Evolutionary conservation across 2,113 vertebrate genomes (phyloP), one percentile per base, ranked within the genome.

Genomic region (Maccullochella peelii): DNA sequence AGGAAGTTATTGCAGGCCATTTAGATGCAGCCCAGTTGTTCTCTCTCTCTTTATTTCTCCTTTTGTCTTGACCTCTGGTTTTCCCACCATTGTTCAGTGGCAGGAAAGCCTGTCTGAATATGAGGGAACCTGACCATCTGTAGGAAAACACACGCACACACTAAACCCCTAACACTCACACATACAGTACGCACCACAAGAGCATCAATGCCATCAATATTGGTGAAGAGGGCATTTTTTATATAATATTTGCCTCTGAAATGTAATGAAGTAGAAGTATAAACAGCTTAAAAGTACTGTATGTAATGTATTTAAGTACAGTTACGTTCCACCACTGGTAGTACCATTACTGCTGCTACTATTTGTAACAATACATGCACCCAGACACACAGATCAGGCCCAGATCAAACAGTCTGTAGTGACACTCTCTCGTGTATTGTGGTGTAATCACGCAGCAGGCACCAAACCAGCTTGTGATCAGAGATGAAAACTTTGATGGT

Each of bases 51-150:
- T 91, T 91, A 88, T 89, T 94, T 92, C 80, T 83, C 69, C 89
- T 89, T 90, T 91, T 93, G 85, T 93, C 91, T 90, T 91, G 90
- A 92, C 89, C 93, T 90, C 87, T 93, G 92, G 49, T 83, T 92
- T 96, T 96, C 95, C 95, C 95, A 95, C 93, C 55, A 96, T 96
- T 95, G 95, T 96, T 94, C 80, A 81, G 77, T 55, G 4, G 76
- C 93, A 95, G 95, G 95, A 95, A 95, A 79, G 80, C 49, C 49
- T 77, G 82, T 93, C 86, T 78, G 89, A 91, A 86, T 85, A 71
- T 84, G 86, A 88, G 76, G 85, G 89, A 93, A 90, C 92, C 87
- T 85, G 84, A 88, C 92, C 94, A 94, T 94, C 92, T 95, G 93
- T 90, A 82, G 71, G 59, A 8, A 80, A 83, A 75, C 85, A 61